Percentiles rank a stretch among this genome's conserved stretches.
Evolutionary conservation across 2,888 invertebrate species (phyloP).

Genomic region (Synanthedon tipuliformis): DNA sequence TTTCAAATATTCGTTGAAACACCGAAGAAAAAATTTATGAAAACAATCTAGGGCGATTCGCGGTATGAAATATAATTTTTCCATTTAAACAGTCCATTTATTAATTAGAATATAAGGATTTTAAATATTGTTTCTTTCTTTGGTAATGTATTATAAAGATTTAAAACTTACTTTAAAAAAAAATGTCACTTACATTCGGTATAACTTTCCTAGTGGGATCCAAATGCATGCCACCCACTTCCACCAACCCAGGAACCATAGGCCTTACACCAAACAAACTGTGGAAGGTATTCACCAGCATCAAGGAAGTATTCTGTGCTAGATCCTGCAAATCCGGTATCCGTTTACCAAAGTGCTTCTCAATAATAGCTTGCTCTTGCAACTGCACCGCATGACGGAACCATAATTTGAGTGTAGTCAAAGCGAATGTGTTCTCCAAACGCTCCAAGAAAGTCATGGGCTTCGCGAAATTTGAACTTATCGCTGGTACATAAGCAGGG

Average conservation of each 20-base stretch:
- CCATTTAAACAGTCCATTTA: background rate
- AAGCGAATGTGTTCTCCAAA: slow-evolving; percentile 39
- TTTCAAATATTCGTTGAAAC: no score
- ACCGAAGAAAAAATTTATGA: no score
- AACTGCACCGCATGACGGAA: slow-evolving; percentile 34
- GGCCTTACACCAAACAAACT: slow-evolving; percentile 71
- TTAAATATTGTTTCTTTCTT: background rate
- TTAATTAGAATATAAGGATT: slow-evolving; percentile 2
- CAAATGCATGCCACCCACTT: slow-evolving; percentile 74
- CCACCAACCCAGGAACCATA: slow-evolving; percentile 67
- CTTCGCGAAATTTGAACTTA: slow-evolving; percentile 56
- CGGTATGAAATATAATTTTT: no score
- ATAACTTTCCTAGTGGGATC: slow-evolving; percentile 42
- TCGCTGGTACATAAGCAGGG: slow-evolving; percentile 64
- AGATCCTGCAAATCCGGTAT: slow-evolving; percentile 65
- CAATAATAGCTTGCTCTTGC: slow-evolving; percentile 44
- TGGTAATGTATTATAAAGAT: background rate
- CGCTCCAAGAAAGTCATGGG: slow-evolving; percentile 65
- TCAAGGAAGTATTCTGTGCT: slow-evolving; percentile 59
- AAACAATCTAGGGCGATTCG: no score
- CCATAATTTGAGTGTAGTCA: slow-evolving; percentile 38
- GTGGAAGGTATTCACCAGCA: slow-evolving; percentile 73
- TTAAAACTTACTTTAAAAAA: slow-evolving; percentile 2
- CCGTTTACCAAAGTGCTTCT: slow-evolving; percentile 51
- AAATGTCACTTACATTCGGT: slow-evolving; percentile 41